phyloP scores from a whole-genome alignment of 2,888 invertebrate genomes.

The Taenaris catops region DNA sequence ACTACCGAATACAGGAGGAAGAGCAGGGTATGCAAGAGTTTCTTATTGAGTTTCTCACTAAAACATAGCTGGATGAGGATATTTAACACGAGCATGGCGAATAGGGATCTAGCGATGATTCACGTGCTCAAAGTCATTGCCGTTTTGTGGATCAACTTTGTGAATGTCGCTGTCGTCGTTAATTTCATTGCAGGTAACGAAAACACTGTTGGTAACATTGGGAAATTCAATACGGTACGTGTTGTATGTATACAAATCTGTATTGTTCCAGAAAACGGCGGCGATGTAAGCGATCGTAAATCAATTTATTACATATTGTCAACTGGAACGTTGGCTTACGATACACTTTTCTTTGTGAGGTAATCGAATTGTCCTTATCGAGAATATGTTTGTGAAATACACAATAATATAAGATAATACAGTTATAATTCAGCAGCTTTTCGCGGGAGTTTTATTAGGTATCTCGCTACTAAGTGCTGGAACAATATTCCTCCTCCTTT shows the following conservation, averaged over 20 bases:
- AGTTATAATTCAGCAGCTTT: no score
- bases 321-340: slow-evolving; percentile 79
- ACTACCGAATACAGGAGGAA: slow-evolving; percentile 46
- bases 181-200: slow-evolving; percentile 82
- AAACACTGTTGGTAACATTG: no score
- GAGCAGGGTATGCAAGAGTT: slow-evolving; percentile 39
- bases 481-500: no score
- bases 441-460: no score
- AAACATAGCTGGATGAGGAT: slow-evolving; percentile 59
- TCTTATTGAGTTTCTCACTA: slow-evolving; percentile 63
- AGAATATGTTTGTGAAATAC: no score
- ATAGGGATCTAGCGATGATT: slow-evolving; percentile 73
- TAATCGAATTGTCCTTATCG: no score
- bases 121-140: slow-evolving; percentile 82
- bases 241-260: no score
- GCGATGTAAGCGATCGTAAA: slow-evolving; percentile 54
- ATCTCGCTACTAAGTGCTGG: no score
- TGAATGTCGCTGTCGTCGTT: slow-evolving; percentile 81
- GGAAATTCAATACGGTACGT: no score
- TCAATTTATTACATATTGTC: slow-evolving; percentile 71
- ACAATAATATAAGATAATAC: no score
- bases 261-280: slow-evolving; percentile 62
- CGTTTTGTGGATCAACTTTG: slow-evolving; percentile 83
- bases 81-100: slow-evolving; percentile 65
- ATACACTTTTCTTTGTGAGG: slow-evolving; percentile 83